phyloP scores from a whole-genome alignment of 2,888 invertebrate genomes.

The Helleia helle region DNA sequence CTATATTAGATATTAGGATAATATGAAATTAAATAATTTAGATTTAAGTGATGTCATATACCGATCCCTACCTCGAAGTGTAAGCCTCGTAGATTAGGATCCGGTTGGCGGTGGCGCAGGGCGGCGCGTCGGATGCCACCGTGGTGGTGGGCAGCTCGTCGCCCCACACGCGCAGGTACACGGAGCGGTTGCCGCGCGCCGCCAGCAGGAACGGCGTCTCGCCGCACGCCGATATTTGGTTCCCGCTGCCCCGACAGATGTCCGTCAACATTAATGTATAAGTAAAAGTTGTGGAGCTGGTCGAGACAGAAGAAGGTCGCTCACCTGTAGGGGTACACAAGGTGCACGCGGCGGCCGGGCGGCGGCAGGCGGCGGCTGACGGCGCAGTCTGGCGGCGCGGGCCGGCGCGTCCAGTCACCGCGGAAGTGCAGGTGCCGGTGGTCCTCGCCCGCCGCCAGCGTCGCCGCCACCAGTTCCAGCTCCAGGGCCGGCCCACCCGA shows the following conservation, averaged over 20 bases:
- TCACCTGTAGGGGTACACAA: slow-evolving; percentile 52
- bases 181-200: slow-evolving; percentile 84
- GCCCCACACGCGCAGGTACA: slow-evolving; percentile 89
- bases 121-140: slow-evolving; percentile 73
- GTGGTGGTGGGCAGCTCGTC: slow-evolving; percentile 79
- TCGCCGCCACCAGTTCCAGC: slow-evolving; percentile 82
- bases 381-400: slow-evolving; percentile 23
- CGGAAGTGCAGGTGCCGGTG: slow-evolving; percentile 87
- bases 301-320: slow-evolving; percentile 15
- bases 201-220: slow-evolving; percentile 86
- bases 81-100: slow-evolving; percentile 86
- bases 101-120: slow-evolving; percentile 85
- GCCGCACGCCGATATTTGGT: slow-evolving; percentile 74
- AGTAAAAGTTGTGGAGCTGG: no score
- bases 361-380: slow-evolving; percentile 34
- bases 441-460: slow-evolving; percentile 85
- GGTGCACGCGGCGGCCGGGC: slow-evolving; percentile 38
- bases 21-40: no score
- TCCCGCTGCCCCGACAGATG: no score
- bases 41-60: no score
- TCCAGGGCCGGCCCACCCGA: slow-evolving; percentile 74
- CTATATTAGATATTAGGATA: no score
- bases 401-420: slow-evolving; percentile 64
- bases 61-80: slow-evolving; percentile 71
- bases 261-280: no score